Conservation (phyloP, 2,888 invertebrate genomes). For the Chironomus riparius region DNA sequence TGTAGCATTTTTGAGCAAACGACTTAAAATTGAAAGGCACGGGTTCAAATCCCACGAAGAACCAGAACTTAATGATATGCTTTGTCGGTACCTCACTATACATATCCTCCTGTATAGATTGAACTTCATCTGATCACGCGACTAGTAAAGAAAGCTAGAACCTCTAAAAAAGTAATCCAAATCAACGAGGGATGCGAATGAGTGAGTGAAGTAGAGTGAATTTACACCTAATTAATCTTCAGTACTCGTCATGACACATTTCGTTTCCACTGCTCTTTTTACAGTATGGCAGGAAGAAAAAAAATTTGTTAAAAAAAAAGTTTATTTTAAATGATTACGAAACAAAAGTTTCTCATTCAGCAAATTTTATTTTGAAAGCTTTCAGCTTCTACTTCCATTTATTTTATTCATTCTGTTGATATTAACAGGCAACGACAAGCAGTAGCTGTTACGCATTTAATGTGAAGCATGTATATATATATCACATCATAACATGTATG, state of each 20-base stretch:
- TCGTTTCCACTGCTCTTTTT: not conserved
- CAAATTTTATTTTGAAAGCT: not conserved
- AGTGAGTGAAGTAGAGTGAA: not conserved
- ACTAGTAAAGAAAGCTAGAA: too few relatives aligned
- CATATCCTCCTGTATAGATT: too few relatives aligned
- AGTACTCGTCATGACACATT: not conserved
- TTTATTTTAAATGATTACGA: not conserved
- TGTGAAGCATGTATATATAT: not conserved
- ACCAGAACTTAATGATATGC: too few relatives aligned
- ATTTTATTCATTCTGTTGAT: not conserved
- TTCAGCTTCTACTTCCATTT: not conserved
- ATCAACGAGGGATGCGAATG: not conserved
- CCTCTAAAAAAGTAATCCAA: not conserved
- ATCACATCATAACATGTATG: not conserved
- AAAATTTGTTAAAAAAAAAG: not conserved
- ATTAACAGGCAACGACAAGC: not conserved
- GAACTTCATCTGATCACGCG: too few relatives aligned
- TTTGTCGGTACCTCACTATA: too few relatives aligned
- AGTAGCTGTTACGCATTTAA: not conserved
- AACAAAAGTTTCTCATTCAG: not conserved
- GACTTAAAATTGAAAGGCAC: too few relatives aligned
- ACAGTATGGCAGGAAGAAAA: not conserved
- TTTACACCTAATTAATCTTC: constrained; percentile 10
- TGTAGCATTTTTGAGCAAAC: too few relatives aligned
- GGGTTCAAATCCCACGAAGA: too few relatives aligned